Percentiles rank a stretch among this genome's conserved stretches.
Conservation (phyloP, 92 coral and sea anemone species). For the Meandrina meandrites region DNA sequence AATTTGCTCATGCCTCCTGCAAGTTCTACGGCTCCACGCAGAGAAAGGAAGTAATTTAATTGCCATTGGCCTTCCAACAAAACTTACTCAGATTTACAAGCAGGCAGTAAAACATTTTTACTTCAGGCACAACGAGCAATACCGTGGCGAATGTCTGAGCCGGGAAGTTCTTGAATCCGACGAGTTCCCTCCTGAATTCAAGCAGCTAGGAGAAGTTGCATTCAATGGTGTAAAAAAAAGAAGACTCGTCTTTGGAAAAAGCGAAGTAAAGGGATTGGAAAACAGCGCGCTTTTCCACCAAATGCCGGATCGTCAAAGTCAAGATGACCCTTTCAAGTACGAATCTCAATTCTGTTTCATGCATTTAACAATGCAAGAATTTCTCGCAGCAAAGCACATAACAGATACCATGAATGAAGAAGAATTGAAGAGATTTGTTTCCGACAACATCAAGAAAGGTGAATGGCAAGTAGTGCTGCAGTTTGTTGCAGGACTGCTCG, state of each 20-base stretch:
- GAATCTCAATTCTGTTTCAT: slow-evolving; percentile 42
- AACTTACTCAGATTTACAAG: slow-evolving; percentile 44
- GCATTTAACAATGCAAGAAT: slow-evolving; percentile 56
- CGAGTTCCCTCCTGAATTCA: background rate
- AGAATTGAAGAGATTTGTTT: background rate
- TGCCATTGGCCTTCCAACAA: slow-evolving; percentile 18
- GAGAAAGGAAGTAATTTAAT: background rate
- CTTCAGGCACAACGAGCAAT: slow-evolving; percentile 20
- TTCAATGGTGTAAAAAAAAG: slow-evolving; percentile 28
- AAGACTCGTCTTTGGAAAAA: slow-evolving; percentile 32
- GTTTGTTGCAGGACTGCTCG: slow-evolving; percentile 58
- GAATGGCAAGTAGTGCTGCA: slow-evolving; percentile 52
- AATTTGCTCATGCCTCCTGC: slow-evolving; percentile 33
- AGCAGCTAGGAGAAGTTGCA: slow-evolving; percentile 39
- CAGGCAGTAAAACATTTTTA: slow-evolving; percentile 11
- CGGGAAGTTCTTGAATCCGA: background rate
- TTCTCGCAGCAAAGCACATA: slow-evolving; percentile 46
- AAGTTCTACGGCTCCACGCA: background rate
- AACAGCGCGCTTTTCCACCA: slow-evolving; percentile 28
- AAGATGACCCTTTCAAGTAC: background rate
- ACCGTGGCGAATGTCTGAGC: background rate
- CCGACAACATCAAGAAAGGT: slow-evolving; percentile 12
- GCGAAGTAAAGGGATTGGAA: background rate
- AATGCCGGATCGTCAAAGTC: slow-evolving; percentile 9
- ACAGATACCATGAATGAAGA: background rate